Conservation (phyloP, 2,797 vertebrate species). For the Acipenser transmontanus region DNA sequence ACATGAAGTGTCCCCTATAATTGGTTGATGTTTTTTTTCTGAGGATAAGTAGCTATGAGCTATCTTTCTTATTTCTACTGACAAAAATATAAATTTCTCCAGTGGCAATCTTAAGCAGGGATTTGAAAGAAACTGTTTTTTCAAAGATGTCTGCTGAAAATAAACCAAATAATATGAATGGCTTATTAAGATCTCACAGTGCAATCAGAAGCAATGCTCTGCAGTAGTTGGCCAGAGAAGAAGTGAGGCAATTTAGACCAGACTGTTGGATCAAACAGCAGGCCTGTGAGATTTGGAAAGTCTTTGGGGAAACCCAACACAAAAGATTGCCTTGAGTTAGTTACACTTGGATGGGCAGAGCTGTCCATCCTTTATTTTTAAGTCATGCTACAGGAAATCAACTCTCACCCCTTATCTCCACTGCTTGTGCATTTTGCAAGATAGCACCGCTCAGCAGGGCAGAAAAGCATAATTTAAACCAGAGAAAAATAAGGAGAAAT, state of each 20-base stretch:
- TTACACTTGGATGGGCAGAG: neutral
- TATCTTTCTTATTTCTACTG: neutral
- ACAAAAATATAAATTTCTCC: neutral
- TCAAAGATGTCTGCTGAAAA: slow-evolving; percentile 1
- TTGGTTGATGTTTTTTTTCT: neutral
- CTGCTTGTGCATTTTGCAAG: neutral
- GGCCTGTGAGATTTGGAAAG: neutral
- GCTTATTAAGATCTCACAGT: slow-evolving; percentile 1
- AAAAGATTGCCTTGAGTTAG: neutral
- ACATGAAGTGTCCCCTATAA: neutral
- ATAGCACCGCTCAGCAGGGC: neutral
- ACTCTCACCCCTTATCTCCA: neutral
- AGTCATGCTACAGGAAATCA: neutral
- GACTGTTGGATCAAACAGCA: neutral
- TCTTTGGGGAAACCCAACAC: neutral
- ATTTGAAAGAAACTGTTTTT: neutral
- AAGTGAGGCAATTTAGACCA: neutral
- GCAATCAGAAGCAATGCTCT: neutral
- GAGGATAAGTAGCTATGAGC: neutral
- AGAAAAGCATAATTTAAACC: neutral
- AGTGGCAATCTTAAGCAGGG: no score
- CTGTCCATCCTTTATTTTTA: slow-evolving; percentile 1
- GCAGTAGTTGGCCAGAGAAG: neutral
- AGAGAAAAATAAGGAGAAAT: neutral
- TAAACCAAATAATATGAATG: neutral